Conservation (phyloP, 2,797 vertebrate genomes). For the Enteromius afrohamiltoni region DNA sequence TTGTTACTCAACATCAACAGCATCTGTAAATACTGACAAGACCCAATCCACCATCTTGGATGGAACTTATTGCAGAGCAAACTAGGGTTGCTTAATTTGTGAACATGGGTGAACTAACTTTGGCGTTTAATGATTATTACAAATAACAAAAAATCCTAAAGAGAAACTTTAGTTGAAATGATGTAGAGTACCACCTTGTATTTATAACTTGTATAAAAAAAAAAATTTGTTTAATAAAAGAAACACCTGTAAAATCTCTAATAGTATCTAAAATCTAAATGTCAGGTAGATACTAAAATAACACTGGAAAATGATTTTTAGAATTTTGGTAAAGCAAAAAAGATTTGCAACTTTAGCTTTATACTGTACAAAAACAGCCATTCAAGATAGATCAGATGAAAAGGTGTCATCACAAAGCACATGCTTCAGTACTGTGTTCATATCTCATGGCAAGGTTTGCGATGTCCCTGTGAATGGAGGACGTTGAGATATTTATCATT, state of each 20-base stretch:
- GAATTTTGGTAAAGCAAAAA: neutral
- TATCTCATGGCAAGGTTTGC: neutral
- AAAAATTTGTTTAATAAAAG: neutral
- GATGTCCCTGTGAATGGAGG: neutral
- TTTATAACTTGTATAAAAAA: too few relatives aligned
- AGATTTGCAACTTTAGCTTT: neutral
- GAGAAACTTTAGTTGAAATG: too few relatives aligned
- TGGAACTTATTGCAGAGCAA: neutral
- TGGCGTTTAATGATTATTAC: neutral
- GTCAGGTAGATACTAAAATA: neutral
- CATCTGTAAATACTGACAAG: neutral
- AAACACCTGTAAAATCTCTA: neutral
- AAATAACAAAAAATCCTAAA: neutral
- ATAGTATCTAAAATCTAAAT: neutral
- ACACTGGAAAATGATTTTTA: neutral
- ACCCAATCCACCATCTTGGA: neutral
- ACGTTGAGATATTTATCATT: slow-evolving; percentile 25
- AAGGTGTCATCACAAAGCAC: neutral
- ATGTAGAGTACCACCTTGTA: too few relatives aligned
- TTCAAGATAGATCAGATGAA: neutral
- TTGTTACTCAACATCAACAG: neutral
- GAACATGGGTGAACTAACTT: neutral
- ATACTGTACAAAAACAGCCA: neutral
- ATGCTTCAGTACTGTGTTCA: neutral
- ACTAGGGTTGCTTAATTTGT: neutral